Conservation (phyloP, 2,888 invertebrate species). For the Rhagonycha lutea region DNA sequence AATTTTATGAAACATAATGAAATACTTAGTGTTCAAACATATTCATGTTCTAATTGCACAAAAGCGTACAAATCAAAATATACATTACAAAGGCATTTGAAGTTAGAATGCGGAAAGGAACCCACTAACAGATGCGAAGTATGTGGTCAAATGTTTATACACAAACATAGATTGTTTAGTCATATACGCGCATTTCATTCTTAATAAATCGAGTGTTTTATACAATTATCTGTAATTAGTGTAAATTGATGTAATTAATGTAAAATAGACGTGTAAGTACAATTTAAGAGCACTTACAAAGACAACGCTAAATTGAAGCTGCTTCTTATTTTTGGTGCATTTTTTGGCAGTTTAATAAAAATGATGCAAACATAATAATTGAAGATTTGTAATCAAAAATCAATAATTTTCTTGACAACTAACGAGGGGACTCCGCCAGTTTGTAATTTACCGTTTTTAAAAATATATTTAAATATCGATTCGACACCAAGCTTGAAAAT, state of each 20-base stretch:
- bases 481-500: neutral
- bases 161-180: conserved; percentile 46
- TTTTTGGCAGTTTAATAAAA: neutral
- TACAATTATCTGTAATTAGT: neutral
- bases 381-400: neutral
- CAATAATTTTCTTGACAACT: neutral
- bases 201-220: neutral
- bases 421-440: neutral
- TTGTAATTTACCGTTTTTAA: neutral
- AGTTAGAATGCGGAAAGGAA: conserved; percentile 55
- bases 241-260: neutral
- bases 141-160: conserved; percentile 47
- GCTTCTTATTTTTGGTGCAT: neutral
- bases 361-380: neutral
- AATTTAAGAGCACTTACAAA: neutral
- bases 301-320: neutral
- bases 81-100: conserved; percentile 51
- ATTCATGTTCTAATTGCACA: conserved; percentile 42
- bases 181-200: conserved; percentile 44
- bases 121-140: conserved; percentile 43
- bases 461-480: neutral
- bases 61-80: conserved; percentile 48
- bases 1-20: neutral
- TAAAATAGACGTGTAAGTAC: neutral
- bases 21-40: neutral